Conservation (phyloP, 2,888 invertebrate species). For the Cephus runcator region DNA sequence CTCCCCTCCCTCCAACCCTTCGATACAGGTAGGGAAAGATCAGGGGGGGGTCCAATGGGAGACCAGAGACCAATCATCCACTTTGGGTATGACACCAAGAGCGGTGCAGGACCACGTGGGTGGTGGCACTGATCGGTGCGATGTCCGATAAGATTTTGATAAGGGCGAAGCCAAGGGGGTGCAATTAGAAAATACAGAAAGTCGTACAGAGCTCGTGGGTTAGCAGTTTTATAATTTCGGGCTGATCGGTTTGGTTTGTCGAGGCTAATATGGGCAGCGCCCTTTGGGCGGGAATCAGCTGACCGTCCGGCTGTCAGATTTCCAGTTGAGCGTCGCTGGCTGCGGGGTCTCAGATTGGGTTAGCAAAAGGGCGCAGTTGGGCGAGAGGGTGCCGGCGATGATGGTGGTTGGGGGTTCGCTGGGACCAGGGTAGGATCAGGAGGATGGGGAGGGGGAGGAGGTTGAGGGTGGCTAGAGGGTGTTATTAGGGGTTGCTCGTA, state of each 20-base stretch:
- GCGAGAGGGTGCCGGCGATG: not conserved
- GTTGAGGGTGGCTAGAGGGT: slow-evolving; percentile 45
- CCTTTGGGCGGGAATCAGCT: slow-evolving; percentile 48
- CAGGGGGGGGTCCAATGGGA: no score
- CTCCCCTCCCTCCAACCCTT: no score
- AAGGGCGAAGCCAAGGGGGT: not conserved
- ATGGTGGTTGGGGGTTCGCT: not conserved
- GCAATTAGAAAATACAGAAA: not conserved
- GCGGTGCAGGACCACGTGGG: not conserved
- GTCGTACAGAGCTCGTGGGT: slow-evolving; percentile 11
- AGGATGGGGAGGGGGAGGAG: slow-evolving; percentile 41
- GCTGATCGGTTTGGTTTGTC: slow-evolving; percentile 56
- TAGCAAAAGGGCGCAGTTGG: slow-evolving; percentile 44
- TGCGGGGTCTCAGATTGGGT: slow-evolving; percentile 48
- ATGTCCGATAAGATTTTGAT: not conserved
- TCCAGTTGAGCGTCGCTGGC: slow-evolving; percentile 35
- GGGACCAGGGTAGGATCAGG: slow-evolving; percentile 23
- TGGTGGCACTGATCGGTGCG: not conserved
- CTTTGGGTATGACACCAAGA: not conserved
- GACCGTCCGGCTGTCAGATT: slow-evolving; percentile 54
- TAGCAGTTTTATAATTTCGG: slow-evolving; percentile 48
- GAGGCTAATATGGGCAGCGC: slow-evolving; percentile 33
- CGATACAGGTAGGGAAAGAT: not conserved
- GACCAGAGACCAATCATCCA: not conserved
- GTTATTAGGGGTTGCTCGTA: slow-evolving; percentile 64